Percentiles rank a stretch among this genome's conserved stretches.
Conservation (phyloP, 2,797 vertebrate species). For the Micromesistius poutassou region DNA sequence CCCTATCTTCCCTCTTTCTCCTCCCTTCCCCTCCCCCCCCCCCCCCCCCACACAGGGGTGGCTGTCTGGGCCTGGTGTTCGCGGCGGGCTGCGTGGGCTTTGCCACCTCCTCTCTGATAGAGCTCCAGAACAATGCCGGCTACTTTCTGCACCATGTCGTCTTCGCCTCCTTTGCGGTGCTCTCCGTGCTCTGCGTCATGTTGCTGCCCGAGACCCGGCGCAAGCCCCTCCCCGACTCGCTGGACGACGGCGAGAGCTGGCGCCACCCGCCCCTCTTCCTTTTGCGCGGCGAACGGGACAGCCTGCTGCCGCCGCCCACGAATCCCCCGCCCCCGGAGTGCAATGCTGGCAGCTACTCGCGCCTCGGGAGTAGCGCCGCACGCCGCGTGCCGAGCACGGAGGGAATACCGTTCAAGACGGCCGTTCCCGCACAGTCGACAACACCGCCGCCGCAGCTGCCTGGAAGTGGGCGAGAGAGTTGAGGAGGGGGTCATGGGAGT, state of each 20-base stretch:
- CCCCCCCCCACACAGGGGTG: constrained; percentile 80
- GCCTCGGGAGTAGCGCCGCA: constrained; percentile 71
- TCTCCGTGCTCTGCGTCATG: constrained; percentile 84
- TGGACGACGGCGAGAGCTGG: constrained; percentile 80
- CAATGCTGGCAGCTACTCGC: constrained; percentile 73
- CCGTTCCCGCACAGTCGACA: not conserved
- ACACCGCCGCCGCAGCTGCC: no score
- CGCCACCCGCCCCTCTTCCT: constrained; percentile 75
- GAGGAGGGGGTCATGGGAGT: not conserved
- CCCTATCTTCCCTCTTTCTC: not conserved
- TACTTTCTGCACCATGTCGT: constrained; percentile 89
- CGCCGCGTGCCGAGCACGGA: constrained; percentile 71
- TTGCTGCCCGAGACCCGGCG: constrained; percentile 83
- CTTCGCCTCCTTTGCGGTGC: constrained; percentile 83
- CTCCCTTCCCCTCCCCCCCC: not conserved
- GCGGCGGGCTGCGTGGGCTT: constrained; percentile 79
- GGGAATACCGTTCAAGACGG: constrained; percentile 52
- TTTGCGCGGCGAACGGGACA: constrained; percentile 60
- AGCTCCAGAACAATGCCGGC: constrained; percentile 77
- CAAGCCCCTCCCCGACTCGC: constrained; percentile 77
- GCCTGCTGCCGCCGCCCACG: constrained; percentile 71
- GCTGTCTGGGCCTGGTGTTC: constrained; percentile 81
- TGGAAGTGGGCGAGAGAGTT: not conserved
- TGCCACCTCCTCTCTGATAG: constrained; percentile 79
- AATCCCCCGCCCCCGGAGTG: constrained; percentile 50